These are phyloP conservation scores for Labia minor DNA, from an alignment of 2,888 invertebrate genomes.

Conservation along the genomic window DNA sequence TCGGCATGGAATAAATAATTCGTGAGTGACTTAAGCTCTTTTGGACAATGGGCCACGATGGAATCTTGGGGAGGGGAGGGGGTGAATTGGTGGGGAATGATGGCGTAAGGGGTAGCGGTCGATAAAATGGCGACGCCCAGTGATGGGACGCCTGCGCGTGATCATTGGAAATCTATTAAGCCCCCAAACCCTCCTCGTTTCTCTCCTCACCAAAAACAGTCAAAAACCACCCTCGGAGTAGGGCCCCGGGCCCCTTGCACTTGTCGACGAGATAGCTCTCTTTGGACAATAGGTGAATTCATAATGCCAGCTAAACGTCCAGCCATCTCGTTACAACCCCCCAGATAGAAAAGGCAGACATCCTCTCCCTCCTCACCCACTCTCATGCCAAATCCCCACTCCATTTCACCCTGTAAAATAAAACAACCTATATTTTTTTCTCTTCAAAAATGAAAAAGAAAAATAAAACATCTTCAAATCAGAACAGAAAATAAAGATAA, in stretches of 20 bases:
- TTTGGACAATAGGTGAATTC: background rate
- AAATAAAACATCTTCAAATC: too few relatives aligned
- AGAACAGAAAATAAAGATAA: too few relatives aligned
- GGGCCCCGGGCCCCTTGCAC: too few relatives aligned
- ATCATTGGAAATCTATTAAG: slow-evolving; percentile 13
- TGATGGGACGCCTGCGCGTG: background rate
- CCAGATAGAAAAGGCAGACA: too few relatives aligned
- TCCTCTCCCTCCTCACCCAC: too few relatives aligned
- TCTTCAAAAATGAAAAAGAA: too few relatives aligned
- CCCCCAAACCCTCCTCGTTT: background rate
- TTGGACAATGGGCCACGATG: background rate
- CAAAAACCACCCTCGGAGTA: background rate
- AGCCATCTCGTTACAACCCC: too few relatives aligned
- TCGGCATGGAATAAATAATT: background rate
- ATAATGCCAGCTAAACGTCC: background rate
- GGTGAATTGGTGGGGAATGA: background rate
- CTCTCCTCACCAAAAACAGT: background rate
- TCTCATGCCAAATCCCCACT: too few relatives aligned
- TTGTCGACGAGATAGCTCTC: background rate
- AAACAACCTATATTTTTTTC: too few relatives aligned
- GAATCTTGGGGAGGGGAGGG: background rate
- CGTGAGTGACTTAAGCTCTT: background rate
- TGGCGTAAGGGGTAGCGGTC: background rate
- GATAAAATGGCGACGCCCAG: background rate
- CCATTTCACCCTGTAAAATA: too few relatives aligned